phyloP scores from a whole-genome alignment of 2,888 invertebrate species.

The Bedellia somnulentella region DNA sequence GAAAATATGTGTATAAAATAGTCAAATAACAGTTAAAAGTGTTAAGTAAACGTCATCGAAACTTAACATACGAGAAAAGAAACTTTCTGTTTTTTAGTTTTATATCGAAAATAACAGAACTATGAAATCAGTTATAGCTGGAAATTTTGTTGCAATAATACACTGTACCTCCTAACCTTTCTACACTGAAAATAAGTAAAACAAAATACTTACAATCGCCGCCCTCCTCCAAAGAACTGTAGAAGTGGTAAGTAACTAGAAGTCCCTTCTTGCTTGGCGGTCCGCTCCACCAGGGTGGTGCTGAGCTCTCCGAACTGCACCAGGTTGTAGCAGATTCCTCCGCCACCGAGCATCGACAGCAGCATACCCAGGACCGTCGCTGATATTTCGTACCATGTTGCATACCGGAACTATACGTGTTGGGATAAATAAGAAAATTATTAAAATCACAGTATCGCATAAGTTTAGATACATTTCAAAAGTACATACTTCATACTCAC shows the following conservation, averaged over 20 bases:
- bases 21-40: too few species aligned
- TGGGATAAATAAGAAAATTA: neutral
- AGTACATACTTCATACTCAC: too few species aligned
- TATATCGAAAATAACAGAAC: too few species aligned
- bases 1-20: too few species aligned
- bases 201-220: constrained; percentile 10
- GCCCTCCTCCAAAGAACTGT: constrained; percentile 9
- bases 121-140: too few species aligned
- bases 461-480: too few species aligned
- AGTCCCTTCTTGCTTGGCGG: constrained; percentile 5
- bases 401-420: constrained; percentile 10
- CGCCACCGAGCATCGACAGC: constrained; percentile 12
- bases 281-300: constrained; percentile 33
- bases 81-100: too few species aligned
- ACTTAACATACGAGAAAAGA: too few species aligned
- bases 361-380: constrained; percentile 8
- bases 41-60: too few species aligned
- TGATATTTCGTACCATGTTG: constrained; percentile 8
- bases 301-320: constrained; percentile 52
- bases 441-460: neutral
- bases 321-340: constrained; percentile 31
- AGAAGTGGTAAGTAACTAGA: constrained; percentile 8
- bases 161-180: too few species aligned
- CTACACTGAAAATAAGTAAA: too few species aligned
- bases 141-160: too few species aligned